These are phyloP conservation scores for Entomyzon cyanotis DNA, from an alignment of 2,113 vertebrate species.

Conservation along the genomic window DNA sequence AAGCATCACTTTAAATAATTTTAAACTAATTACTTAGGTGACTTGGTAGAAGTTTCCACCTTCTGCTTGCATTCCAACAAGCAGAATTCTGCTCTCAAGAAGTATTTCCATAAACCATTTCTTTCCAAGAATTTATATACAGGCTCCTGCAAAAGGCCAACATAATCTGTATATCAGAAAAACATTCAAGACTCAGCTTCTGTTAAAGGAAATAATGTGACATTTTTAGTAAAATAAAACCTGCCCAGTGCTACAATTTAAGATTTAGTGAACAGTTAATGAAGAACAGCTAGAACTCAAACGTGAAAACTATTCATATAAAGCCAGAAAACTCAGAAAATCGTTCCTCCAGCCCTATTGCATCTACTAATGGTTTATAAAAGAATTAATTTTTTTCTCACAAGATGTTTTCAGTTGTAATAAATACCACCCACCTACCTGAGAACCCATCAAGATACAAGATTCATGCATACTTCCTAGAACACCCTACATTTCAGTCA, in stretches of 20 bases:
- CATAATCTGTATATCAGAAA: background rate
- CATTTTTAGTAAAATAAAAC: background rate
- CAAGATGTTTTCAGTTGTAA: background rate
- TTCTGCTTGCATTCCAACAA: background rate
- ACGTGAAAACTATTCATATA: background rate
- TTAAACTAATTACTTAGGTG: background rate
- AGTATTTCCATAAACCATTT: background rate
- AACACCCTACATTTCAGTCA: background rate
- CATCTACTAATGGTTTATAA: background rate
- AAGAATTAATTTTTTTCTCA: background rate
- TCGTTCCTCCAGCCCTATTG: background rate
- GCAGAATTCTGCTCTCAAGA: background rate
- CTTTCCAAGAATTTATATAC: background rate
- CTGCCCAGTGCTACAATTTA: background rate
- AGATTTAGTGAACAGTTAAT: background rate
- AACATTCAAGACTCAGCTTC: background rate
- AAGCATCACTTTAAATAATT: background rate
- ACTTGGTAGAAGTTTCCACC: background rate
- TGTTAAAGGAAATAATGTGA: background rate
- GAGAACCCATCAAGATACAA: background rate
- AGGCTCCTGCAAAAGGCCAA: background rate
- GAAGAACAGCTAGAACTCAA: background rate
- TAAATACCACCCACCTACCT: background rate
- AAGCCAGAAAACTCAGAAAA: background rate
- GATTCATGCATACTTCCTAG: background rate